Conservation (phyloP, 1,140 invertebrate species). For the Lamellibrachia luymesi region DNA sequence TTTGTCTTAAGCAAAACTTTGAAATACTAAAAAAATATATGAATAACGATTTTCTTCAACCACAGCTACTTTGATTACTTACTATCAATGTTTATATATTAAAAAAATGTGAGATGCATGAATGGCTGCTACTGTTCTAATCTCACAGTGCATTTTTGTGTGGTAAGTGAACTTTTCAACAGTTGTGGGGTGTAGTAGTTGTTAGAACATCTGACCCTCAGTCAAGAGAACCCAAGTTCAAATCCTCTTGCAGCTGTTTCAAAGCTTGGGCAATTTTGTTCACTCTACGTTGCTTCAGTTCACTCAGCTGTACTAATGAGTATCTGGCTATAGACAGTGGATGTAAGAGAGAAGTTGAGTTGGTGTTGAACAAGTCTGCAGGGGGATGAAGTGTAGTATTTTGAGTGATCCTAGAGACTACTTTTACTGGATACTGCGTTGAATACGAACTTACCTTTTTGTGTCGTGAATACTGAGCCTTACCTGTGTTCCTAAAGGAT, state of each 20-base stretch:
- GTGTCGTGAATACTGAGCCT: not conserved
- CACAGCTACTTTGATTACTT: too few species aligned
- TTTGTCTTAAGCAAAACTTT: too few species aligned
- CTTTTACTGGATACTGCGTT: not conserved
- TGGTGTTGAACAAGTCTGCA: not conserved
- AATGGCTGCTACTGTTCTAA: not conserved
- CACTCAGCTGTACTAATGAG: not conserved
- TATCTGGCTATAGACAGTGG: not conserved
- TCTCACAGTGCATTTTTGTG: not conserved
- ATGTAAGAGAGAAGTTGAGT: not conserved
- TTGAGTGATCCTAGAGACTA: not conserved
- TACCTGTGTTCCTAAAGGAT: not conserved
- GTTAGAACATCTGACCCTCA: not conserved
- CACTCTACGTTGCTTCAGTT: not conserved
- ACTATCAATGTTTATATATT: too few species aligned
- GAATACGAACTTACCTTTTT: not conserved
- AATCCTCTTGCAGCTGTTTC: not conserved
- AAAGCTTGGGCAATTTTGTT: not conserved
- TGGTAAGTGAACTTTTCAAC: too few species aligned
- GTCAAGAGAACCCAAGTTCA: not conserved
- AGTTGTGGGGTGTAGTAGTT: not conserved
- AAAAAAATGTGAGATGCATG: too few species aligned
- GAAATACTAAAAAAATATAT: too few species aligned
- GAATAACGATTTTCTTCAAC: too few species aligned
- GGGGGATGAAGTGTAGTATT: not conserved